Evolutionary conservation across 2,113 vertebrate genomes (phyloP).

Genomic region (Pseudopipra pipra): DNA sequence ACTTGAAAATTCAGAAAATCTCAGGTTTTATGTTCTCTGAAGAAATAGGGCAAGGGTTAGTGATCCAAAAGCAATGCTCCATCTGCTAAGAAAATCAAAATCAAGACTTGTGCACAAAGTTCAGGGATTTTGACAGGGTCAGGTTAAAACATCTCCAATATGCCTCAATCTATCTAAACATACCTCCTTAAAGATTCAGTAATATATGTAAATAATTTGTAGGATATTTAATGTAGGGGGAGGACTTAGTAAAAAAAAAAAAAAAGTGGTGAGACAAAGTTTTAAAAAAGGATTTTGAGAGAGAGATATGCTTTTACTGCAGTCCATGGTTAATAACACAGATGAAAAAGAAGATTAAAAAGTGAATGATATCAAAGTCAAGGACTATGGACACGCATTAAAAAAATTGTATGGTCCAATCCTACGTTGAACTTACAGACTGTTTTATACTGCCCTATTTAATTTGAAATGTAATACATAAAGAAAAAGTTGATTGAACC

Average conservation of each 20-base stretch:
- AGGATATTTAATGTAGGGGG: background rate
- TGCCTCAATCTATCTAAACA: background rate
- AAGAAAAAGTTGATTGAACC: background rate
- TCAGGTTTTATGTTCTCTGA: background rate
- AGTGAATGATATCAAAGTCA: background rate
- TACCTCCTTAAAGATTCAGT: background rate
- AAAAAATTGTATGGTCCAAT: background rate
- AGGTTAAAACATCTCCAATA: background rate
- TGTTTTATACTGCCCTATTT: background rate
- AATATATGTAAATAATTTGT: background rate
- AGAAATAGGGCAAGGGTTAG: background rate
- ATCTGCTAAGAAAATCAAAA: background rate
- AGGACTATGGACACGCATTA: background rate
- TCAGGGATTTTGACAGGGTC: background rate
- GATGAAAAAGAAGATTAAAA: background rate
- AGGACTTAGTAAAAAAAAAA: background rate
- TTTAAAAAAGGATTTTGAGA: background rate
- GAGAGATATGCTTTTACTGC: background rate
- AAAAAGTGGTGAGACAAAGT: background rate
- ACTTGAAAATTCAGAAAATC: background rate
- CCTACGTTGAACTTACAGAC: background rate
- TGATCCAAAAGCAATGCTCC: background rate
- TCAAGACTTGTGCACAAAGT: background rate
- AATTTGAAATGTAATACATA: slow-evolving; percentile 4
- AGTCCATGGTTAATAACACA: background rate